Evolutionary conservation across 2,797 vertebrate species (phyloP), one percentile per base, ranked within the genome.

Genomic region (Tadarida brasiliensis): DNA sequence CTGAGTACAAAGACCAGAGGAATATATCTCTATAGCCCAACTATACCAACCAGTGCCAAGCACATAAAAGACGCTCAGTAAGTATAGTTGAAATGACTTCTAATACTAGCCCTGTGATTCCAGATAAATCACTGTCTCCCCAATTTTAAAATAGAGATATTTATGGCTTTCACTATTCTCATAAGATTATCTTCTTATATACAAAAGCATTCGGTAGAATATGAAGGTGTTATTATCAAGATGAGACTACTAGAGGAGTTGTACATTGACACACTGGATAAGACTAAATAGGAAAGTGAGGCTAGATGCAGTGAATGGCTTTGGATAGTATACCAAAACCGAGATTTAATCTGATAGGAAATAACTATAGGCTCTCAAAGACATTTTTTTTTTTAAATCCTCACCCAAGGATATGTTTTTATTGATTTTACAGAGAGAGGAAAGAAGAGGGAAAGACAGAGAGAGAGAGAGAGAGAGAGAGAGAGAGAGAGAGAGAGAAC

Each of bases 131-230:
- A 70, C 30, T 44, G 39, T 65, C 7, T 81, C 74, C 51, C 57
- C 54, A 59, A 24, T 93, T 91, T 76, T 84, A 87, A 93, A 54
- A 63, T 0, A 68, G 30, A 16, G 63, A 90, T 49, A 47, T 35
- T 67, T 20, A 65, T 35, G 56, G 44, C 24, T 71, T 90, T 82
- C 44, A 96, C 51, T 76, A 85, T 56, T 92, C 28, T 85, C 84
- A 16, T 82, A 51, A 78, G 35, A 91, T 73, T 54, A 87, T 28
- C 17, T 82, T 16, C 10, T 26, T 63, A 56, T 24, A 30, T 26
- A 94, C 2, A 7, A 88, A 91, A 71, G 70, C 4, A 83, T 30
- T 67, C 71, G 83, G 6, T 39, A 82, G 30, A 86, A 5, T 61
- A 82, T 19, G 44, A 51, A 87, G 30, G 65, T 84, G 39, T 33